Base-by-base conservation (phyloP, 2,797 vertebrate species). In the Sciurus vulgaris region DNA sequence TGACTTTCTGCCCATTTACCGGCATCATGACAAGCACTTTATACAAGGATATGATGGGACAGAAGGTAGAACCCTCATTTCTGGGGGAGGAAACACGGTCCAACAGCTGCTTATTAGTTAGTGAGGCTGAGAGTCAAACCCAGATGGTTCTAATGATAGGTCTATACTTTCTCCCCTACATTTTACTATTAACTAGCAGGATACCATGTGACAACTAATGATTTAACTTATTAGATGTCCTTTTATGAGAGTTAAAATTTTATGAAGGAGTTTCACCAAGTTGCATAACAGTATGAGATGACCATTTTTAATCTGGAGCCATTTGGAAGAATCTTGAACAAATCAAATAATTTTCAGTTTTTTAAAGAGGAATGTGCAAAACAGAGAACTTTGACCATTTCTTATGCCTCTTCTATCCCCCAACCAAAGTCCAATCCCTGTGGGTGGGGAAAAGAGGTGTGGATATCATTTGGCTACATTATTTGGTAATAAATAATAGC, bases 341-440 rank as follows among this genome's bases (percentile, higher is more conserved):
- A 93, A 93, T 84, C 24, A 96, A 88, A 59, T 67, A 69, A 26
- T 70, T 86, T 78, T 84, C 35, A 79, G n/a, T 38, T 49, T 82
- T 85, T 61, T 24, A 41, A 47, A 38, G 95, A 94, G 28, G 14
- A 90, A 87, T 82, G 51, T 91, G 24, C 15, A 79, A 44, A 84
- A 91, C 4, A 81, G 24, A 81, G 85, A 61, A 49, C 13, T 33
- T 87, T 12, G 77, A 30, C 47, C 0, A 26, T 81, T 67, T 77
- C 9, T 51, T 89, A 11, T 54, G 5, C 30, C 30, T 93, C 74
- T 89, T 87, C 26, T 73, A 41, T 73, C 54, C 20, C 26, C 56
- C 13, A n/a, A 17, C 35, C 17, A 65, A 33, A 44, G 49, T 38
- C 26, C 13, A 77, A 77, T 91, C 38, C 10, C 17, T n/a, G 7